Evolutionary conservation across 2,113 vertebrate species (phyloP), one percentile per base, ranked within the genome.

Genomic region (Chaetodon trifascialis): DNA sequence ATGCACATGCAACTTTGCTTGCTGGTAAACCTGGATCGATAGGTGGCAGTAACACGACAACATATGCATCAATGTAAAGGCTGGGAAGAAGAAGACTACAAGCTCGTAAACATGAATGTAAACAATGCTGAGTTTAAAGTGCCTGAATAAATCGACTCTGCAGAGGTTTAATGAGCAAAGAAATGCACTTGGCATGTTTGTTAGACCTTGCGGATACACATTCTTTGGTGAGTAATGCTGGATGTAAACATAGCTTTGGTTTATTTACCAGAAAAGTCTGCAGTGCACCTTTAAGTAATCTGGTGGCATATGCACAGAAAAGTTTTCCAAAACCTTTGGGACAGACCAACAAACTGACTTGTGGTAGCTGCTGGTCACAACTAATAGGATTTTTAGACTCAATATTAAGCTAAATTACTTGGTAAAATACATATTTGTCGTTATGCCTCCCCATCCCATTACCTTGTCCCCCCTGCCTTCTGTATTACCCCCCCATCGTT

Each of bases 401-500:
- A 42, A 74, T 44, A 40, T 16, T 75, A 54, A 74, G 72, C 54
- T 71, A 76, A 78, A 76, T 82, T 4, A 74, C 60, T 65, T 49
- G 3, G 38, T 59, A 34, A 81, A 81, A 76, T 72, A 30, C 49
- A 62, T 0, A 52, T 54, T 64, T 80, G 67, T 72, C 21, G 25
- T 56, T 70, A 30, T 38, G 58, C 62, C 52, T 72, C 59, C 36
- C 59, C 36, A 77, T 89, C 55, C 12, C 0, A 21, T 69, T 67
- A 23, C 56, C 11, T 23, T 23, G 23, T 68, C 36, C 1, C 21
- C n/a, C 44, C 34, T 19, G 40, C 73, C 21, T 21, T 80, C 74
- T 64, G 69, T 75, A 7, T 25, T 79, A 23, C 54, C 74, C 55
- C 69, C 51, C 62, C 23, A 1, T 81, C 68, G 69, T 89, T 91